Evolutionary conservation across 2,797 vertebrate genomes (phyloP).

Genomic region (Gastrophryne carolinensis): DNA sequence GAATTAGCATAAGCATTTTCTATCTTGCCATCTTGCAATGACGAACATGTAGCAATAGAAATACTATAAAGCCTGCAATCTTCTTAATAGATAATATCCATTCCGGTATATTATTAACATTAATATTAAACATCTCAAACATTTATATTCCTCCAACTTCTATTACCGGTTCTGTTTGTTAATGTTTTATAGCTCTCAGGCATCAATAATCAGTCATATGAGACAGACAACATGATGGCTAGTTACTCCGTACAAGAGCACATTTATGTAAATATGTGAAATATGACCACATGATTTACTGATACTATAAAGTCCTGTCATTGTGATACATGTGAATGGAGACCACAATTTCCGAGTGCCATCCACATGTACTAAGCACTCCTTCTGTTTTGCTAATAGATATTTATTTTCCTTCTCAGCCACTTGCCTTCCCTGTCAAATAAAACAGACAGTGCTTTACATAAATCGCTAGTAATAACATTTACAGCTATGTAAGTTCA

Average conservation of each 20-base stretch:
- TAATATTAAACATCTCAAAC: constrained; percentile 41
- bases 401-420: background rate
- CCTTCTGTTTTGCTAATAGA: background rate
- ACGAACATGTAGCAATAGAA: constrained; percentile 49
- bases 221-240: constrained; percentile 49
- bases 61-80: constrained; percentile 41
- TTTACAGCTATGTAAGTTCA: too few relatives aligned
- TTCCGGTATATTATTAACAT: constrained; percentile 52
- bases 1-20: constrained; percentile 5
- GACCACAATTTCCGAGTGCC: background rate
- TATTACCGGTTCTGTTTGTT: constrained; percentile 13
- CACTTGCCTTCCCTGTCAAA: background rate
- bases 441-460: too few relatives aligned
- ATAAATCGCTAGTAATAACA: too few relatives aligned
- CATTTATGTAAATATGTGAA: constrained; percentile 52
- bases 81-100: constrained; percentile 46
- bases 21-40: constrained; percentile 28
- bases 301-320: constrained; percentile 49
- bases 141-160: constrained; percentile 24
- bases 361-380: constrained; percentile 20
- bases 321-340: constrained; percentile 39
- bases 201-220: constrained; percentile 48
- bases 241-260: constrained; percentile 48
- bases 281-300: constrained; percentile 41
- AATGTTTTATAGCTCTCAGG: constrained; percentile 40